These are phyloP conservation scores for Arnoldichthys spilopterus DNA, from an alignment of 2,797 vertebrate species.

Conservation along the genomic window DNA sequence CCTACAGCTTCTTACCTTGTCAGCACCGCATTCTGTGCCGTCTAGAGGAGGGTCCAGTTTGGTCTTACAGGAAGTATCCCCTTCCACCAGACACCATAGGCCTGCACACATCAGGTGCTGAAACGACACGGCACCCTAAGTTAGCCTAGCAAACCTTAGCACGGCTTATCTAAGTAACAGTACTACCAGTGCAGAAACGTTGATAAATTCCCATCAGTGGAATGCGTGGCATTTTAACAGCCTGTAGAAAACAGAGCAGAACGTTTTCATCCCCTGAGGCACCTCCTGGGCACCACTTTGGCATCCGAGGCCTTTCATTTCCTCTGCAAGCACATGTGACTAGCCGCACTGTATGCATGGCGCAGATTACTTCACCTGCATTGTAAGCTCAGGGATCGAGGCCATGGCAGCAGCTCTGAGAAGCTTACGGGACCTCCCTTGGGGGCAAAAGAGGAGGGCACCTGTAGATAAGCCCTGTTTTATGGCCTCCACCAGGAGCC, in stretches of 20 bases:
- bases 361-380: background rate
- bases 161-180: background rate
- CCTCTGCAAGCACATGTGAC: background rate
- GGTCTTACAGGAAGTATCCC: conserved; percentile 93
- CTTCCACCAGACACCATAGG: conserved; percentile 95
- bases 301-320: conserved; percentile 6
- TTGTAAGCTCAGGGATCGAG: background rate
- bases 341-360: background rate
- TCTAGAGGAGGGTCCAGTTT: conserved; percentile 96
- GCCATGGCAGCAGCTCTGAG: background rate
- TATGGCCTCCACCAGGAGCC: background rate
- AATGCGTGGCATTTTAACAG: conserved; percentile 56
- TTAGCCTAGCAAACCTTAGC: conserved; percentile 14
- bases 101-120: conserved; percentile 98
- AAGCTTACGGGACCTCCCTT: background rate
- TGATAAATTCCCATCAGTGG: conserved; percentile 6
- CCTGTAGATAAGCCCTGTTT: background rate
- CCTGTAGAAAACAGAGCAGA: conserved; percentile 4
- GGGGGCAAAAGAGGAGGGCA: background rate
- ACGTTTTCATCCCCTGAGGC: conserved; percentile 36
- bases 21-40: conserved; percentile 92
- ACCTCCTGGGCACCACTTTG: conserved; percentile 1
- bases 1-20: conserved; percentile 84
- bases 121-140: conserved; percentile 59
- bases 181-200: background rate